Conservation (phyloP, 2,113 vertebrate species). For the Bubo scandiacus region DNA sequence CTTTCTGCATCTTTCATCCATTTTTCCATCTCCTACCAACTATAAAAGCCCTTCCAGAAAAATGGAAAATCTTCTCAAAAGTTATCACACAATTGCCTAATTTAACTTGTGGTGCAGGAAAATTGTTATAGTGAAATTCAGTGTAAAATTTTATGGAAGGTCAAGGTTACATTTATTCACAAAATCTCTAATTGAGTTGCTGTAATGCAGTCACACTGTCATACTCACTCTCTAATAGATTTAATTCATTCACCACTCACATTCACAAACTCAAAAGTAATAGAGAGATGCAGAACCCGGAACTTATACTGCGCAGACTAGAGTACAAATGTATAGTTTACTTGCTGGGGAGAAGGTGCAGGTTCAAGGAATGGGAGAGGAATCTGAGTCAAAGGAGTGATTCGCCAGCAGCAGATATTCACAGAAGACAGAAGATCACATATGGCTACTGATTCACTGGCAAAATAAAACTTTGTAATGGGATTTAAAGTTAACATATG, state of each 20-base stretch:
- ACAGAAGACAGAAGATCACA: neutral
- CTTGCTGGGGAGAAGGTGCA: neutral
- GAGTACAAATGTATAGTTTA: neutral
- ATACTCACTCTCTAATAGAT: neutral
- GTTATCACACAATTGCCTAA: neutral
- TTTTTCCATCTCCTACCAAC: neutral
- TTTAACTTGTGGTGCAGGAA: neutral
- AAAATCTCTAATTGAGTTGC: neutral
- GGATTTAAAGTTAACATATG: neutral
- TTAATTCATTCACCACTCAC: neutral
- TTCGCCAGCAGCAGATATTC: neutral
- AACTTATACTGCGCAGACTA: neutral
- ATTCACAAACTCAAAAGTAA: neutral
- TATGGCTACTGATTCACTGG: neutral
- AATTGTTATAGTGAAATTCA: neutral
- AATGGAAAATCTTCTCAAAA: neutral
- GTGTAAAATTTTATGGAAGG: neutral
- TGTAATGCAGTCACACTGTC: neutral
- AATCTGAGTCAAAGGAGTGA: neutral
- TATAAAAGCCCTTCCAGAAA: neutral
- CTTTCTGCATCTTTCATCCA: neutral
- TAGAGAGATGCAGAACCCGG: neutral
- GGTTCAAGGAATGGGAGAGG: neutral
- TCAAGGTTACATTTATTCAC: neutral
- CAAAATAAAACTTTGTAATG: neutral